Conservation (phyloP, 2,797 vertebrate genomes). For the Zalophus californianus region DNA sequence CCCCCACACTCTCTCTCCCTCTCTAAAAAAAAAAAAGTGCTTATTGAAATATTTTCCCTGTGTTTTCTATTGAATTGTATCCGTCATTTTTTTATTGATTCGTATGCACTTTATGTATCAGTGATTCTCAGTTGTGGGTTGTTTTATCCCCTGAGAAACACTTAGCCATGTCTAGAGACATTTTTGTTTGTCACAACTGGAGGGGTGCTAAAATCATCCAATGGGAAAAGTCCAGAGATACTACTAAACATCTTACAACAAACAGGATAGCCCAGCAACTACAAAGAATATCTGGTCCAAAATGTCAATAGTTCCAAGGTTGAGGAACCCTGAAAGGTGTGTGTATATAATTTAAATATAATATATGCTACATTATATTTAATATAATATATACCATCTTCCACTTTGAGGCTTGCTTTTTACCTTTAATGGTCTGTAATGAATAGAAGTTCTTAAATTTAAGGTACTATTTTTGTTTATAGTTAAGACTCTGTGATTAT, state of each 20-base stretch:
- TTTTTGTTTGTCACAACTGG: not conserved
- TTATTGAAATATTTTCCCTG: not conserved
- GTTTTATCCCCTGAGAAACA: not conserved
- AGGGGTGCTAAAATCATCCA: not conserved
- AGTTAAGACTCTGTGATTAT: not conserved
- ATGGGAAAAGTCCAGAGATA: not conserved
- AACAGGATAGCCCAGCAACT: not conserved
- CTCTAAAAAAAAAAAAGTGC: not conserved
- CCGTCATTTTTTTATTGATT: not conserved
- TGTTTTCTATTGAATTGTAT: not conserved
- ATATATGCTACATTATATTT: not conserved
- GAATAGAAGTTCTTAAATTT: slow-evolving; percentile 11
- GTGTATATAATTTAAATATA: not conserved
- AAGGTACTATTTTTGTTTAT: not conserved
- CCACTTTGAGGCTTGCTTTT: not conserved
- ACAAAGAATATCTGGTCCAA: not conserved
- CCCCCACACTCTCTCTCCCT: no score
- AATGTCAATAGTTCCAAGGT: not conserved
- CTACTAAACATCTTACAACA: not conserved
- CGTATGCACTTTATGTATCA: not conserved
- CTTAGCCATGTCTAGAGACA: not conserved
- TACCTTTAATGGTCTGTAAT: not conserved
- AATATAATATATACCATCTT: not conserved
- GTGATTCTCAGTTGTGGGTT: not conserved
- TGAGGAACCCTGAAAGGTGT: not conserved